Conservation (phyloP, 2,888 invertebrate species). For the Hirudinaria manillensis region DNA sequence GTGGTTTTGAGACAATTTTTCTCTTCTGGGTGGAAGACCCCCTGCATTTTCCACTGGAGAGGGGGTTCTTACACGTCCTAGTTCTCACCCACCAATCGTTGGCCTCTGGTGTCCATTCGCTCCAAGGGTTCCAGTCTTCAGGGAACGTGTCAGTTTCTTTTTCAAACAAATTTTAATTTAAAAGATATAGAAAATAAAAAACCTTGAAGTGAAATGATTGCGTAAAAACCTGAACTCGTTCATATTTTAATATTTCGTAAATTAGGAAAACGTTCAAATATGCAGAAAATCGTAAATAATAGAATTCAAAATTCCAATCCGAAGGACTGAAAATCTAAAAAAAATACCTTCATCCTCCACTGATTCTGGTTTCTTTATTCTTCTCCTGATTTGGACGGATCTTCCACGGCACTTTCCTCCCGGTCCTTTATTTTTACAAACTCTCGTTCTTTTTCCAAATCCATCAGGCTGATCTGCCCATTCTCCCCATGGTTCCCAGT, state of each 20-base stretch:
- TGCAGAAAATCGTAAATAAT: too few species aligned
- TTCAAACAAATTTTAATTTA: neutral
- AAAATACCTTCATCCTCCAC: too few species aligned
- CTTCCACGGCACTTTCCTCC: neutral
- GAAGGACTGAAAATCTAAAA: too few species aligned
- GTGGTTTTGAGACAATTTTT: slow-evolving; percentile 2
- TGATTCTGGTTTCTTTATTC: neutral
- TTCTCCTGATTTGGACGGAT: slow-evolving; percentile 2
- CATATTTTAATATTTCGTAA: too few species aligned
- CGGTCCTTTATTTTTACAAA: slow-evolving; percentile 3
- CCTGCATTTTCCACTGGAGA: neutral
- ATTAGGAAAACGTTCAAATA: too few species aligned
- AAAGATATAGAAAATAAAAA: too few species aligned
- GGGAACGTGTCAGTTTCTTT: neutral
- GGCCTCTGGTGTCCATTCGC: neutral
- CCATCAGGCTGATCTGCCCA: slow-evolving; percentile 3
- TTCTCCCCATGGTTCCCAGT: slow-evolving; percentile 15
- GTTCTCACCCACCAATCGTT: neutral
- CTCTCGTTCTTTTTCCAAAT: neutral
- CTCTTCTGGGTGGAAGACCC: neutral
- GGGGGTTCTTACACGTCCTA: neutral
- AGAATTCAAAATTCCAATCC: too few species aligned
- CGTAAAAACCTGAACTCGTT: too few species aligned
- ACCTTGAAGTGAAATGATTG: too few species aligned
- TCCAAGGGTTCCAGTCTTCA: slow-evolving; percentile 3